Evolutionary conservation across 1,140 invertebrate genomes (phyloP).

Genomic region (Lepidurus arcticus): DNA sequence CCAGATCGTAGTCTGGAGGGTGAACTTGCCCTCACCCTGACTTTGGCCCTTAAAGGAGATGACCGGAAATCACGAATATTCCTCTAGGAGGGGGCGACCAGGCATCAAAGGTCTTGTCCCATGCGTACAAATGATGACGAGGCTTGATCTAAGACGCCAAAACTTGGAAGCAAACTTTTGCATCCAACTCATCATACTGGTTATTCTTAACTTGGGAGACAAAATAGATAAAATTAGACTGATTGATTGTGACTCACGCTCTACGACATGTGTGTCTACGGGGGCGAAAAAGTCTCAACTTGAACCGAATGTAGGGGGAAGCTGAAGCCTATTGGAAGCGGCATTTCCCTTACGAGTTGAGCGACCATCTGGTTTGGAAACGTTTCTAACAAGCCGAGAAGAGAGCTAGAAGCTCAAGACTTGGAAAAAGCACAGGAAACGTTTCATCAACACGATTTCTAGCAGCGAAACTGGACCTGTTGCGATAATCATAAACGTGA

Average conservation of each 20-base stretch:
- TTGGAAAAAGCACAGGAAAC: background rate
- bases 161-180: background rate
- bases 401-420: background rate
- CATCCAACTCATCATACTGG: background rate
- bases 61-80: conserved; percentile 3
- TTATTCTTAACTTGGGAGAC: background rate
- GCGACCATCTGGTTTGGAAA: background rate
- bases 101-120: background rate
- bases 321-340: background rate
- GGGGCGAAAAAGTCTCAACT: background rate
- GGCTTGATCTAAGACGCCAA: background rate
- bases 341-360: background rate
- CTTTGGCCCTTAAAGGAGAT: background rate
- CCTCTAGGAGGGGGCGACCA: background rate
- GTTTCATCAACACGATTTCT: conserved; percentile 13
- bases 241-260: background rate
- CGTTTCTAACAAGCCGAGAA: background rate
- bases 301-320: background rate
- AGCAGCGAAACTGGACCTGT: conserved; percentile 4
- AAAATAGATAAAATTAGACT: background rate
- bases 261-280: background rate
- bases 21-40: background rate
- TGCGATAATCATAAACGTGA: background rate
- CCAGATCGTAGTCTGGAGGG: background rate
- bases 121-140: conserved; percentile 7